Conservation (phyloP, 1,140 invertebrate species). For the Drosophila bocki region DNA sequence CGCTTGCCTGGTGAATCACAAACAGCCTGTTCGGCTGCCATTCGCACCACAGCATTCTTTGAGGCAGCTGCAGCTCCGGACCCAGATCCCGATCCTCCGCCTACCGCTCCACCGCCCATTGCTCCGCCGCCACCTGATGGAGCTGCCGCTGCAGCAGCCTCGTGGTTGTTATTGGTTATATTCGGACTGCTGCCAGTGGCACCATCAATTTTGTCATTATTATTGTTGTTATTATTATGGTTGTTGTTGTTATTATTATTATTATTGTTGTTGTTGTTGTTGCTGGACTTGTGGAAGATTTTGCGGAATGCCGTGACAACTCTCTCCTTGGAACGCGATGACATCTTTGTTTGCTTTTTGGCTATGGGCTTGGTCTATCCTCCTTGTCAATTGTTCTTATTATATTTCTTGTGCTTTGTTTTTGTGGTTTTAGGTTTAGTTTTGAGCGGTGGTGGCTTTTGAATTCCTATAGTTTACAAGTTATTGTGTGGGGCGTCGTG, state of each 20-base stretch:
- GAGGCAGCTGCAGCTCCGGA: slow-evolving; percentile 17
- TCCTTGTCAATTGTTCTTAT: slow-evolving; percentile 3
- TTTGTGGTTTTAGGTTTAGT: background rate
- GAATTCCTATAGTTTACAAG: slow-evolving; percentile 41
- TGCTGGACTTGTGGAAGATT: slow-evolving; percentile 88
- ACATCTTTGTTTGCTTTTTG: slow-evolving; percentile 86
- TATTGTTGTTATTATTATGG: slow-evolving; percentile 86
- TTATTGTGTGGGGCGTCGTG: slow-evolving; percentile 28
- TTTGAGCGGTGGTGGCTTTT: slow-evolving; percentile 50
- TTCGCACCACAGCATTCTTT: slow-evolving; percentile 66
- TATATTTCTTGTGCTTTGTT: slow-evolving; percentile 2
- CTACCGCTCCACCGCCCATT: slow-evolving; percentile 16
- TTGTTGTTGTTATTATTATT: slow-evolving; percentile 85
- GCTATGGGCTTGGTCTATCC: slow-evolving; percentile 20
- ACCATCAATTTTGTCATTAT: slow-evolving; percentile 86
- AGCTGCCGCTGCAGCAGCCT: slow-evolving; percentile 52
- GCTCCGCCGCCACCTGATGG: slow-evolving; percentile 6
- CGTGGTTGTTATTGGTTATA: slow-evolving; percentile 49
- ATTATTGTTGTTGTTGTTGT: slow-evolving; percentile 86
- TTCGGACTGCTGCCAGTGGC: slow-evolving; percentile 38
- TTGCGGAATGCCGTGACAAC: slow-evolving; percentile 91
- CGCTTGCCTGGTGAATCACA: slow-evolving; percentile 80
- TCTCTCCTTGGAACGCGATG: slow-evolving; percentile 90
- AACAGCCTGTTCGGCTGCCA: slow-evolving; percentile 59
- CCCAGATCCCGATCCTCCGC: background rate